These are phyloP conservation scores for Melopsittacus undulatus DNA, from an alignment of 2,797 vertebrate species.

Conservation along the genomic window DNA sequence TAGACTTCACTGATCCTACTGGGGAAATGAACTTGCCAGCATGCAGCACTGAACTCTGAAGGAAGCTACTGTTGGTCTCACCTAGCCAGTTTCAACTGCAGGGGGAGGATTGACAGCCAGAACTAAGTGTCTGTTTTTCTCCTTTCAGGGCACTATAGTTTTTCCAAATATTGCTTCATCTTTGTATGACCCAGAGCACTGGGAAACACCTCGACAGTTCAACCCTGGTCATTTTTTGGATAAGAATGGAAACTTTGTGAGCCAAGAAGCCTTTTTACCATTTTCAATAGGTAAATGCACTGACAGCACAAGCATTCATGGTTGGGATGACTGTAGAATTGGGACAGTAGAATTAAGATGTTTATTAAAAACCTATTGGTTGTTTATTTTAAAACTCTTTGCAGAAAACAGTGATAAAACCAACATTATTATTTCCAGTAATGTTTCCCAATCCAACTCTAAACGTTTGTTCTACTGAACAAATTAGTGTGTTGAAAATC, in stretches of 20 bases:
- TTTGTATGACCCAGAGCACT: conserved; percentile 60
- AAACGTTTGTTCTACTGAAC: background rate
- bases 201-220: conserved; percentile 69
- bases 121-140: background rate
- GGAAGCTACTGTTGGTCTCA: background rate
- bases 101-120: background rate
- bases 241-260: conserved; percentile 64
- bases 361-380: background rate
- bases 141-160: conserved; percentile 64
- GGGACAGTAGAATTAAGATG: background rate
- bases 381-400: background rate
- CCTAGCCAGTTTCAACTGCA: background rate
- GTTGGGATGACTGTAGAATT: background rate
- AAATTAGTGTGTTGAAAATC: background rate
- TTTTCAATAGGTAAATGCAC: conserved; percentile 63
- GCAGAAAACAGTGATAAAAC: background rate
- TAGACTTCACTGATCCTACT: background rate
- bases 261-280: conserved; percentile 66
- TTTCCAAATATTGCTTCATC: conserved; percentile 68
- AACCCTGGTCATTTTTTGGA: conserved; percentile 71
- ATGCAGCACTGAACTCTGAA: background rate
- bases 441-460: background rate
- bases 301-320: background rate
- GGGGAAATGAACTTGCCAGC: background rate
- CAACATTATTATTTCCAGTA: background rate